Evolutionary conservation across 1,140 invertebrate genomes (phyloP), one percentile per base, ranked within the genome.

Genomic region (Psilanteris sp.): DNA sequence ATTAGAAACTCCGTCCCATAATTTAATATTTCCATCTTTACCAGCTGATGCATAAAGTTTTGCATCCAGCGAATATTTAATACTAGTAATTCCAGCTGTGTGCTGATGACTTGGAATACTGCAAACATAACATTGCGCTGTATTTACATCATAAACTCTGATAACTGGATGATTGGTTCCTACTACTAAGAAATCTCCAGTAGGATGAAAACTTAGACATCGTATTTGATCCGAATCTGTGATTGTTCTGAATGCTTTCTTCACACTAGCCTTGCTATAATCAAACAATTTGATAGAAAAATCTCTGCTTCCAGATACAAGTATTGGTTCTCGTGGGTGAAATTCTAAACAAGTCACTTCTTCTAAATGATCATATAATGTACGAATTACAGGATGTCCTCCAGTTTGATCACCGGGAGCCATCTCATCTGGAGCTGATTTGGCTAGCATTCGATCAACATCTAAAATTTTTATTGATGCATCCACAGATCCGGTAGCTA

Each of bases 381-480:
- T 99, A 57, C 98, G 91, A 71, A 99, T 99, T 18, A 99, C 98
- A 1, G 98, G 98, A 90, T 99, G 98, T 0, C 96, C 96, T 81
- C 97, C 95, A 74, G 96, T 91, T 85, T 96, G 93, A 83, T 94
- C 91, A 32, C 94, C 90, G 7, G 91, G 92, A 73, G 93, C 93
- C 80, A 93, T 91, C 79, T 94, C 95, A 82, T 97, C 95, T 1
- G 95, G 94, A 4, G 94, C 94, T 1, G 94, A 95, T 82, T 98
- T 99, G 0, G 97, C 96, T 74, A 99, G 89, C 96, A 99, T 99
- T 73, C 96, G 91, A 81, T 99, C 98, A 1, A 99, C 97, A 86
- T 99, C 97, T 27, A 99, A 88, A 85, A 99, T 98, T 93, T 99
- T 99, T 46, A 99, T 99, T 67, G 97, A 99, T 2, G 97, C 96